Conservation (phyloP, 2,888 invertebrate species). For the Schizaphis graminum region DNA sequence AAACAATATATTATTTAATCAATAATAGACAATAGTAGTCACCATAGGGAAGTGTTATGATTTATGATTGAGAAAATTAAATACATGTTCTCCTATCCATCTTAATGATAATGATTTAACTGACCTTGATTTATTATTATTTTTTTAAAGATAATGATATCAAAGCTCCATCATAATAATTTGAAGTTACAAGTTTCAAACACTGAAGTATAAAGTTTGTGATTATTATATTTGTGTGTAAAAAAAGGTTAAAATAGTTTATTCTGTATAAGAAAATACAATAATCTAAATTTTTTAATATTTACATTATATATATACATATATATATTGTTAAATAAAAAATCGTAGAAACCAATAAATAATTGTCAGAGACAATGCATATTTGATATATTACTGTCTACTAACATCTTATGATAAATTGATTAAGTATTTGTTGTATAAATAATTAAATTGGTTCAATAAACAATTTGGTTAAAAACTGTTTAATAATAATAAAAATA, state of each 20-base stretch:
- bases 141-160: constrained; percentile 19
- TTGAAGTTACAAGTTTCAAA: neutral
- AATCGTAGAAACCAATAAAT: neutral
- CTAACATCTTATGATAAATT: neutral
- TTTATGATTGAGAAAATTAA: constrained; percentile 1
- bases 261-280: neutral
- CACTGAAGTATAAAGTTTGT: neutral
- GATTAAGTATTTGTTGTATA: neutral
- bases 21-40: neutral
- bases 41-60: neutral
- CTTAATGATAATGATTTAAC: constrained; percentile 22
- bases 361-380: neutral
- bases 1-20: constrained; percentile 10
- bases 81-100: neutral
- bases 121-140: neutral
- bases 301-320: neutral
- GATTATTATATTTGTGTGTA: neutral
- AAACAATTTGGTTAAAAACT: neutral
- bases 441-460: neutral
- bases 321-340: neutral
- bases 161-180: neutral
- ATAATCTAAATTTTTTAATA: neutral
- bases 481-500: neutral
- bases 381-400: neutral
- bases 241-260: neutral